Percentiles rank a stretch among this genome's conserved stretches.
Conservation (phyloP, 2,888 invertebrate genomes). For the Priapulus caudatus region DNA sequence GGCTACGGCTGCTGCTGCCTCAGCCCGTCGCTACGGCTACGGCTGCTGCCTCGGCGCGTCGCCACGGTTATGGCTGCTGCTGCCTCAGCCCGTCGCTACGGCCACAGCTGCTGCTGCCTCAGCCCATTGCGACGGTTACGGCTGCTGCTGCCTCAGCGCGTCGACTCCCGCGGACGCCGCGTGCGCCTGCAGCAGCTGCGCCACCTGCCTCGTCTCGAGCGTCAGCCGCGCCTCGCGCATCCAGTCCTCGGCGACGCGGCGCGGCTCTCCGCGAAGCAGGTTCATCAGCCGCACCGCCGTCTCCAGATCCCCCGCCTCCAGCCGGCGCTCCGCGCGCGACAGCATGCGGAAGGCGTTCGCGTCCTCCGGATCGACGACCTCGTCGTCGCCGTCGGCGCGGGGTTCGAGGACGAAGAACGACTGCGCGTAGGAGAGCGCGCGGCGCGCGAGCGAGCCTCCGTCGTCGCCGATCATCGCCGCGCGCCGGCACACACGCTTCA, state of each 20-base stretch:
- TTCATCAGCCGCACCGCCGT: slow-evolving; percentile 60
- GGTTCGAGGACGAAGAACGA: slow-evolving; percentile 52
- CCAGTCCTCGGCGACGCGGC: slow-evolving; percentile 72
- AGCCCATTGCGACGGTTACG: no score
- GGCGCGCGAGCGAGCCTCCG: slow-evolving; percentile 62
- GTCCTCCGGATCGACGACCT: slow-evolving; percentile 24
- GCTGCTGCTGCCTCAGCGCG: background rate
- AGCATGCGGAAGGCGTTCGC: slow-evolving; percentile 78
- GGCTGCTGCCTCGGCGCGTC: no score
- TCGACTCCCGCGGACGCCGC: slow-evolving; percentile 59
- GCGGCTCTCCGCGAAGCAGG: slow-evolving; percentile 73
- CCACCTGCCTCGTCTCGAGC: slow-evolving; percentile 78
- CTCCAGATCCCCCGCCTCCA: slow-evolving; percentile 74
- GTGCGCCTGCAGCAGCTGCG: slow-evolving; percentile 74
- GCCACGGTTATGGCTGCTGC: no score
- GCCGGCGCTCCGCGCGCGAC: slow-evolving; percentile 62
- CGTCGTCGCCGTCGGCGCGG: slow-evolving; percentile 34
- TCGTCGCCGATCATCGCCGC: slow-evolving; percentile 75
- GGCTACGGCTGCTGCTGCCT: no score
- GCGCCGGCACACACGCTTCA: slow-evolving; percentile 58
- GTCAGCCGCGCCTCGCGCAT: slow-evolving; percentile 65
- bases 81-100: no score
- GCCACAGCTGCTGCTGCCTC: no score
- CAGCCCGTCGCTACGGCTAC: no score
- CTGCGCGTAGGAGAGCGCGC: slow-evolving; percentile 65